Evolutionary conservation across 2,888 invertebrate species (phyloP).

Genomic region (Drosophila nr. medialis): DNA sequence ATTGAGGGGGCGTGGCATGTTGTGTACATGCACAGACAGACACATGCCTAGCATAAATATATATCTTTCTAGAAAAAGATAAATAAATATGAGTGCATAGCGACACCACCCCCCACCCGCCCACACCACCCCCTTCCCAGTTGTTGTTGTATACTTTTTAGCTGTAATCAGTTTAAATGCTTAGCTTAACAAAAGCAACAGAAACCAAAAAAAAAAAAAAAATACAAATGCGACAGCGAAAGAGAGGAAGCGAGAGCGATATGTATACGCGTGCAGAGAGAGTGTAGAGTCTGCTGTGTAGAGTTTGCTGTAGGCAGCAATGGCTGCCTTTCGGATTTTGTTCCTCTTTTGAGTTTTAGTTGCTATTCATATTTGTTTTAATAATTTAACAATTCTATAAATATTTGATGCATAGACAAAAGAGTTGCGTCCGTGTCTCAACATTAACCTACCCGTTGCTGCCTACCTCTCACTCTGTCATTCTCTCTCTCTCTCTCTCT

Average conservation of each 20-base stretch:
- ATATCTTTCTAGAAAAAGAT: conserved; percentile 52
- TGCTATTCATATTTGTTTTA: conserved; percentile 78
- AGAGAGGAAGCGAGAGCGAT: conserved; percentile 3
- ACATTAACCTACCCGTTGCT: neutral
- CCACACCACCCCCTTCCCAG: too few relatives aligned
- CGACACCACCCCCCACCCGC: neutral
- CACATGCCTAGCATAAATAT: conserved; percentile 9
- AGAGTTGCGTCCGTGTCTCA: conserved; percentile 60
- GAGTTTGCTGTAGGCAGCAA: conserved; percentile 26
- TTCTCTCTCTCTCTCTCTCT: too few relatives aligned
- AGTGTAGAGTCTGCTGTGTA: conserved; percentile 10
- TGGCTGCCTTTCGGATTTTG: conserved; percentile 32
- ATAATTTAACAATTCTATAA: conserved; percentile 74
- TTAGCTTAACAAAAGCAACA: conserved; percentile 61
- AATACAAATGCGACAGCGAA: conserved; percentile 1
- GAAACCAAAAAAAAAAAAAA: conserved; percentile 14
- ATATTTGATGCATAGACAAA: conserved; percentile 75
- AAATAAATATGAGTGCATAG: conserved; percentile 70
- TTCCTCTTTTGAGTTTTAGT: conserved; percentile 64
- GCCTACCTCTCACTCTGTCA: neutral
- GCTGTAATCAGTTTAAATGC: conserved; percentile 78
- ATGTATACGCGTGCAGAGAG: neutral
- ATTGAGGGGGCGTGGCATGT: conserved; percentile 57
- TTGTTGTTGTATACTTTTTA: conserved; percentile 61
- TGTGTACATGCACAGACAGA: conserved; percentile 34